Evolutionary conservation across 2,888 invertebrate species (phyloP).

Genomic region (Megamerina dolium): DNA sequence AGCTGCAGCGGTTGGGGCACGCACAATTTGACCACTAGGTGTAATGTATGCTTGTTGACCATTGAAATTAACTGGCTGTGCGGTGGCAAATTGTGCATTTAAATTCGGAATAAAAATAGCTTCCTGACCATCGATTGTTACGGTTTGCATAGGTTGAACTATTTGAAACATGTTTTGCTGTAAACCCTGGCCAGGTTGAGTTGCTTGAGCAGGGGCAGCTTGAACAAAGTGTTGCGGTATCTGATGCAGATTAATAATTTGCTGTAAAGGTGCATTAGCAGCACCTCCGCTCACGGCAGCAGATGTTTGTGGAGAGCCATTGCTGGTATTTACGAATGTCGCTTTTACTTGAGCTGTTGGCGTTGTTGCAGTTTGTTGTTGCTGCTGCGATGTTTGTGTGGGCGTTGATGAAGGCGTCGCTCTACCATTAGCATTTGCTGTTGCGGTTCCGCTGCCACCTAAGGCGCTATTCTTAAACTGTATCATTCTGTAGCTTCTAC

Average conservation of each 20-base stretch:
- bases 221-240: conserved; percentile 36
- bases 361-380: conserved; percentile 21
- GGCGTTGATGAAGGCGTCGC: conserved; percentile 19
- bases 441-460: conserved; percentile 14
- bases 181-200: conserved; percentile 19
- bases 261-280: conserved; percentile 30
- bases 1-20: conserved; percentile 53
- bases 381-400: conserved; percentile 20
- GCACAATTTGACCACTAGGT: conserved; percentile 65
- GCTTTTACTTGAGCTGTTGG: conserved; percentile 31
- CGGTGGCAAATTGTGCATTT: conserved; percentile 49
- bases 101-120: conserved; percentile 85
- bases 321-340: conserved; percentile 23
- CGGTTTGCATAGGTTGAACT: conserved; percentile 80
- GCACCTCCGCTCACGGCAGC: conserved; percentile 15
- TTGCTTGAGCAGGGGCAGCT: conserved; percentile 15
- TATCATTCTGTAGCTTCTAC: conserved; percentile 25
- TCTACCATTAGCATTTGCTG: conserved; percentile 17
- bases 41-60: conserved; percentile 54
- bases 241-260: conserved; percentile 41
- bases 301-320: conserved; percentile 13
- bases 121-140: conserved; percentile 89
- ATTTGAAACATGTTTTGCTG: conserved; percentile 48
- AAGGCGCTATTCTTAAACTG: conserved; percentile 35
- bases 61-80: conserved; percentile 53